Conservation (phyloP, 2,113 vertebrate species). For the Percina caprodes region DNA sequence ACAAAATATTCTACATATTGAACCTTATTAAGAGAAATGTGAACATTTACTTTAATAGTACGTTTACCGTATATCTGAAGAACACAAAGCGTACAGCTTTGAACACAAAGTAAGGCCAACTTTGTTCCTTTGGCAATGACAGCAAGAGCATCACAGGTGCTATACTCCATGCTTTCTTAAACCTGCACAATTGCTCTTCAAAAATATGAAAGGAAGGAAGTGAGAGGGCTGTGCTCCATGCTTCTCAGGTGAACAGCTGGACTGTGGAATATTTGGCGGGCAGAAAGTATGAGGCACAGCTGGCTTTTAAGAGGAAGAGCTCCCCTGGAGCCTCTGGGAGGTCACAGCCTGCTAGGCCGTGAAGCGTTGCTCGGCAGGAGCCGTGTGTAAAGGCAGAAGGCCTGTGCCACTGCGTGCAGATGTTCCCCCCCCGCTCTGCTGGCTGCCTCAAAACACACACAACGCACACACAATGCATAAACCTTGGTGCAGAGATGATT, state of each 20-base stretch:
- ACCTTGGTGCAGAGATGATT: conserved; percentile 59
- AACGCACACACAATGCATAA: conserved; percentile 47
- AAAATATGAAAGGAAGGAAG: conserved; percentile 60
- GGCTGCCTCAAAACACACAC: conserved; percentile 72
- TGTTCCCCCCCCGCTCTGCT: conserved; percentile 78
- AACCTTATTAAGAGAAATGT: conserved; percentile 29
- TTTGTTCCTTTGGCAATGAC: conserved; percentile 46
- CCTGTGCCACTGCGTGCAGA: conserved; percentile 82
- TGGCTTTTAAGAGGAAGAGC: conserved; percentile 86
- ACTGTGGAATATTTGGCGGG: conserved; percentile 83
- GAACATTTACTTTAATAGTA: background rate
- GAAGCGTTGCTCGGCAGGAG: conserved; percentile 78
- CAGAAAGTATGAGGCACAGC: conserved; percentile 82
- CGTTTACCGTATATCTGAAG: background rate
- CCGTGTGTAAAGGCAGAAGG: conserved; percentile 81
- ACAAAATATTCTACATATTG: conserved; percentile 16
- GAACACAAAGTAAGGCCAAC: conserved; percentile 34
- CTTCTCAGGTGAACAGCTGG: conserved; percentile 86
- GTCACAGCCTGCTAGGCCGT: conserved; percentile 85
- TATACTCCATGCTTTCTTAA: conserved; percentile 56
- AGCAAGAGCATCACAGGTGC: conserved; percentile 61
- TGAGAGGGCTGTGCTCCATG: conserved; percentile 65
- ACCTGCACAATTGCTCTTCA: conserved; percentile 63
- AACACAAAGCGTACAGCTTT: background rate
- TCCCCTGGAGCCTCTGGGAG: conserved; percentile 81